Conservation (phyloP, 2,888 invertebrate species). For the Saturnia pavonia region DNA sequence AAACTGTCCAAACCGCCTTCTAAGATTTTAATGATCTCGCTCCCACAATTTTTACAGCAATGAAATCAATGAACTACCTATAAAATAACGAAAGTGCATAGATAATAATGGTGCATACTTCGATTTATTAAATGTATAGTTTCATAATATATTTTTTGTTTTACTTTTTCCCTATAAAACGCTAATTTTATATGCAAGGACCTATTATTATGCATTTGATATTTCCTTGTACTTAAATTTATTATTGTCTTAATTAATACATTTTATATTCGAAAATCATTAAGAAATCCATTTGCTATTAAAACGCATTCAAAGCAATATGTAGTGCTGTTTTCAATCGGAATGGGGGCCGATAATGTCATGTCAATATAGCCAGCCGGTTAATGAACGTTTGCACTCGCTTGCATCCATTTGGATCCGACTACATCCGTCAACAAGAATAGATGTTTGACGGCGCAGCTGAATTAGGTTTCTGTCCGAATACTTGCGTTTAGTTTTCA, state of each 20-base stretch:
- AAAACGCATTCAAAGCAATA: conserved; percentile 6
- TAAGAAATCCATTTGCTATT: neutral
- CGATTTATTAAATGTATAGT: too few relatives aligned
- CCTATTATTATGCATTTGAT: too few relatives aligned
- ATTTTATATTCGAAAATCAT: neutral
- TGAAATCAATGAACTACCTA: too few relatives aligned
- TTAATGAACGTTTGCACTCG: conserved; percentile 38
- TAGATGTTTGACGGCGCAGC: neutral
- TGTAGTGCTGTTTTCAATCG: conserved; percentile 27
- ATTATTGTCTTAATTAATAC: neutral
- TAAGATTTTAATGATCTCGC: too few relatives aligned
- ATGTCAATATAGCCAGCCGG: conserved; percentile 29
- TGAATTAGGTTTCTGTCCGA: neutral
- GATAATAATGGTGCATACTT: too few relatives aligned
- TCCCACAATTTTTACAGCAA: too few relatives aligned
- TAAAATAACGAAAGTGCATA: too few relatives aligned
- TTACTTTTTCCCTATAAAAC: too few relatives aligned
- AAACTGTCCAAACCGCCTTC: too few relatives aligned
- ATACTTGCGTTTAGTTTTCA: neutral
- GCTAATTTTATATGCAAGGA: too few relatives aligned
- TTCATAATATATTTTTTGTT: too few relatives aligned
- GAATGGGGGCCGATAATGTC: conserved; percentile 27
- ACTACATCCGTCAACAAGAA: conserved; percentile 9
- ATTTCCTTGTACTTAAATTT: neutral
- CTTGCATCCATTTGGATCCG: conserved; percentile 31